Conservation (phyloP, 1,140 invertebrate species). For the Drosophila punjabiensis region DNA sequence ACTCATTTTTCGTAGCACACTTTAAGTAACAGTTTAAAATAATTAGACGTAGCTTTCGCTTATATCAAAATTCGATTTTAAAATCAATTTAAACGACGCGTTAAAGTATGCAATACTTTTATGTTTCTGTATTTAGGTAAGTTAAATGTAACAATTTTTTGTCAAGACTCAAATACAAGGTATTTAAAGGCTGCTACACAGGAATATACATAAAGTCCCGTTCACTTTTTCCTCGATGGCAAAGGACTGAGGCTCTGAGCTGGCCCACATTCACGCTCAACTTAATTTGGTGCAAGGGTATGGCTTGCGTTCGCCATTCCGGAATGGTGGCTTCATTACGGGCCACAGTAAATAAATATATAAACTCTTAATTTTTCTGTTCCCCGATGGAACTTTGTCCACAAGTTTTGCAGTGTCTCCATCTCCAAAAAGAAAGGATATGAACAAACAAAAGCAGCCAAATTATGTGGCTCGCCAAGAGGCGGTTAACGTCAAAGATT, state of each 20-base stretch:
- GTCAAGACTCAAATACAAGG: background rate
- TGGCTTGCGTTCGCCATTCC: slow-evolving; percentile 14
- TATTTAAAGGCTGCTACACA: background rate
- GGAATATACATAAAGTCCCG: background rate
- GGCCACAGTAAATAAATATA: slow-evolving; percentile 72
- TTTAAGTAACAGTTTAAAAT: background rate
- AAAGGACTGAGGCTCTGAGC: slow-evolving; percentile 14
- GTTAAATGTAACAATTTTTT: background rate
- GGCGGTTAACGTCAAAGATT: slow-evolving; percentile 31
- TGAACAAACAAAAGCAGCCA: slow-evolving; percentile 33
- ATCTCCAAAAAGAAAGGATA: slow-evolving; percentile 18
- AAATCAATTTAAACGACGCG: background rate
- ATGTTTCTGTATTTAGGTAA: background rate
- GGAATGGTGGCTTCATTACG: slow-evolving; percentile 47
- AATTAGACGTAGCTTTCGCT: too few species aligned
- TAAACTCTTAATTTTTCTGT: slow-evolving; percentile 72
- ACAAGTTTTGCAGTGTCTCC: slow-evolving; percentile 15
- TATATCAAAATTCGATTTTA: background rate
- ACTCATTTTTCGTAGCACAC: too few species aligned
- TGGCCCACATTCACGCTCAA: slow-evolving; percentile 65
- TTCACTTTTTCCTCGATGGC: slow-evolving; percentile 13
- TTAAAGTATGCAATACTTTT: background rate
- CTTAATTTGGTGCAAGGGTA: slow-evolving; percentile 50
- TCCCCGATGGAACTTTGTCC: slow-evolving; percentile 45
- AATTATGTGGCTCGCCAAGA: slow-evolving; percentile 29